Conservation (phyloP, 2,888 invertebrate species). For the Cheilosia grossa region DNA sequence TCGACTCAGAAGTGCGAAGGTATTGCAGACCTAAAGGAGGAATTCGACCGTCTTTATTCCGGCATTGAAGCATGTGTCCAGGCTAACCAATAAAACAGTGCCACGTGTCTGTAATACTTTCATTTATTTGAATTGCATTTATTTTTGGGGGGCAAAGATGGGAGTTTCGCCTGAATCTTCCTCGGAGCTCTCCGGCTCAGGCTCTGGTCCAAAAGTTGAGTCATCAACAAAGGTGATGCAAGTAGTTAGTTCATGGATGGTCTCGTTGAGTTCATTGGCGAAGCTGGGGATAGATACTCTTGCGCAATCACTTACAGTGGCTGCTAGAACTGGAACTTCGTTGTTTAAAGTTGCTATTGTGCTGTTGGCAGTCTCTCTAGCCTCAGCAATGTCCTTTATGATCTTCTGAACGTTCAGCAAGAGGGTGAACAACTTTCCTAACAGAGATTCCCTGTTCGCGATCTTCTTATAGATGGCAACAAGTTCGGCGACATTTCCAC, state of each 20-base stretch:
- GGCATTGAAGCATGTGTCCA: constrained; percentile 39
- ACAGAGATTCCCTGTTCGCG: constrained; percentile 76
- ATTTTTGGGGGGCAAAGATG: background rate
- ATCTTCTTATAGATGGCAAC: constrained; percentile 79
- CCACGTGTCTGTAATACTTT: background rate
- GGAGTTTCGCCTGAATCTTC: constrained; percentile 9
- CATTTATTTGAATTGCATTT: constrained; percentile 3
- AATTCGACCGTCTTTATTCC: constrained; percentile 34
- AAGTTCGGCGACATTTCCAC: constrained; percentile 76
- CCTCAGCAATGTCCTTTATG: constrained; percentile 60
- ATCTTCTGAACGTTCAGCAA: constrained; percentile 78
- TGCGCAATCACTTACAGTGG: constrained; percentile 14
- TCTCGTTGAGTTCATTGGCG: constrained; percentile 36
- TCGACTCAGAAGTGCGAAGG: constrained; percentile 38
- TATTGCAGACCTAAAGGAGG: constrained; percentile 27
- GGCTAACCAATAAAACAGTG: constrained; percentile 28
- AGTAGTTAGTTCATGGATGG: constrained; percentile 14
- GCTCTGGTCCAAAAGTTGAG: constrained; percentile 46
- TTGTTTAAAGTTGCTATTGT: constrained; percentile 28
- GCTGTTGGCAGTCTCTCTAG: constrained; percentile 6
- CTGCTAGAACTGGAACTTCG: constrained; percentile 21
- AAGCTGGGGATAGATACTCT: constrained; percentile 30
- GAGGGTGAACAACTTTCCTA: constrained; percentile 78
- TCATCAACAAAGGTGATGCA: constrained; percentile 59
- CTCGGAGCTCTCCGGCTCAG: constrained; percentile 49